Base-by-base conservation (phyloP, 2,888 invertebrate species). In the Campaea margaritaria region DNA sequence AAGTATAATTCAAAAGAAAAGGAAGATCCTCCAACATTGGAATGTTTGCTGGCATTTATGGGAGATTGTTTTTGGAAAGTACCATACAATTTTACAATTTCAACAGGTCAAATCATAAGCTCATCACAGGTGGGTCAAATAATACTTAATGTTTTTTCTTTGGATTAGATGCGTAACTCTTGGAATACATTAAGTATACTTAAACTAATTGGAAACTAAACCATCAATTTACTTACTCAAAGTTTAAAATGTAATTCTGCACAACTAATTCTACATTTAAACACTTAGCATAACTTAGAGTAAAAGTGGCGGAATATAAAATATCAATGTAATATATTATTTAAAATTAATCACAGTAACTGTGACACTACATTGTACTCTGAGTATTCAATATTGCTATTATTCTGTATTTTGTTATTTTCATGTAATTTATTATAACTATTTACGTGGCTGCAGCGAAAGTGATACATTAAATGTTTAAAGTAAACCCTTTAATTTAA, bases 231-330 rank as follows among this genome's bases (percentile, higher is more conserved):
- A 36, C 12, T 36, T 34, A 34, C 5, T n/a, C n/a, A 12, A 36
- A 36, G 4, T 36, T 36, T 2, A 2, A 21, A 12, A 36, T 36
- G 36, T 36, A 36, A 36, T 42, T 42, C 55, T 48, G 15, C 45
- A 31, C 13, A 14, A 42, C 14, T 42, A 42, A 48, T 10, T 38
- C 21, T 38, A 38, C 11, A 47, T 38, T 39, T 7, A n/a, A 14
- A 7, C 12, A 47, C 15, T 47, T 36, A 47, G 47, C 47, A 15
- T 34, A 31, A 31, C 47, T 36, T 52, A 46, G 36, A 54, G 46
- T 58, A 60, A 82, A 82, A 27, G 34, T 81, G 83, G 84, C 75
- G 81, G 82, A 77, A 74, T 79, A 76, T 75, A 81, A 76, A 73
- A 75, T 75, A 71, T 61, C 47, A 72, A 65, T 64, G 64, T 44